These are phyloP conservation scores for Protomyctophum bolini DNA, from an alignment of 2,113 vertebrate species.

Conservation along the genomic window DNA sequence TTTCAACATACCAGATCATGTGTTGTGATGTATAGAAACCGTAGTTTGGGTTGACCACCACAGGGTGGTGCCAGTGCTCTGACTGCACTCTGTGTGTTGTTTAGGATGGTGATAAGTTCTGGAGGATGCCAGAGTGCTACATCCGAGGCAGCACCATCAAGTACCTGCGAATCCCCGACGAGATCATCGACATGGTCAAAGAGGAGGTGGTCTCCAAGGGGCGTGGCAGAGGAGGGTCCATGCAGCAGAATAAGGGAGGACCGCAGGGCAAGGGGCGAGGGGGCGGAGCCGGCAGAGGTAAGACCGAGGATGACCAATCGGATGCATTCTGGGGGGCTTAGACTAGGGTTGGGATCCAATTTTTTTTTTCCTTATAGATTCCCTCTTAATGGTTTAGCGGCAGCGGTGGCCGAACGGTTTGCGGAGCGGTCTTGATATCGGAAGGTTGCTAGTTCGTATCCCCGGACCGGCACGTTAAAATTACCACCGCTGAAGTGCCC, in stretches of 20 bases:
- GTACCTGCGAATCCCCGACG: conserved; percentile 95
- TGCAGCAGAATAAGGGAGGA: conserved; percentile 96
- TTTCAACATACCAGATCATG: too few species aligned
- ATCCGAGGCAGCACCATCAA: conserved; percentile 98
- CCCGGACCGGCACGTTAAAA: too few species aligned
- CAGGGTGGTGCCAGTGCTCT: neutral
- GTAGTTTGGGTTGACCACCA: neutral
- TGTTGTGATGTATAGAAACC: too few species aligned
- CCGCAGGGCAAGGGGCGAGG: conserved; percentile 93
- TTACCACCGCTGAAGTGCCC: too few species aligned
- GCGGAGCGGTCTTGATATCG: too few species aligned
- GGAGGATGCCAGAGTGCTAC: conserved; percentile 98
- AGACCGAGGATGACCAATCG: conserved; percentile 30
- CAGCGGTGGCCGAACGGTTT: too few species aligned
- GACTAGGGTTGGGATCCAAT: too few species aligned
- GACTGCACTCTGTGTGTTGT: neutral
- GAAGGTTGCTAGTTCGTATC: too few species aligned
- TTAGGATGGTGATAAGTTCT: conserved; percentile 97
- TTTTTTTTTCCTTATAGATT: too few species aligned
- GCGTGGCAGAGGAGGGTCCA: conserved; percentile 88
- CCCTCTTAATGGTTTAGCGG: too few species aligned
- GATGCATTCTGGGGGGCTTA: neutral
- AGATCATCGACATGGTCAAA: conserved; percentile 99
- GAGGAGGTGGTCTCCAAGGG: conserved; percentile 96
- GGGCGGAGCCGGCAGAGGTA: conserved; percentile 85